phyloP scores from a whole-genome alignment of 2,797 vertebrate species.

The Clarias pachynema region DNA sequence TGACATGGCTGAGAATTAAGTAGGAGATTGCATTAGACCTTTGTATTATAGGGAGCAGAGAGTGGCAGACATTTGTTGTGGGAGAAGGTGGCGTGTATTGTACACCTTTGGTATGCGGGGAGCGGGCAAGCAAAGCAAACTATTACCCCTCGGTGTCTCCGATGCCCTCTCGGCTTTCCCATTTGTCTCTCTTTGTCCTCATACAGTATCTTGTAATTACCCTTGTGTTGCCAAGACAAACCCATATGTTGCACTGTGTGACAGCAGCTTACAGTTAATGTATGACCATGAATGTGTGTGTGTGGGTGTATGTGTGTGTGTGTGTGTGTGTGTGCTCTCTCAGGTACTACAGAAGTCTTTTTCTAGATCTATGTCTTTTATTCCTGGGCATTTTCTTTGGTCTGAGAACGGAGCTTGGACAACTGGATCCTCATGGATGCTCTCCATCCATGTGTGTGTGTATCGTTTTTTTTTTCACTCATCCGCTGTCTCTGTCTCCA shows the following conservation, averaged over 20 bases:
- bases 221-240: constrained; percentile 66
- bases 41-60: constrained; percentile 66
- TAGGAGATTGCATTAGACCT: constrained; percentile 75
- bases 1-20: constrained; percentile 80
- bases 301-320: constrained; percentile 21
- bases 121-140: constrained; percentile 39
- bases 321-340: constrained; percentile 7
- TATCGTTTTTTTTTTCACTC: constrained; percentile 21
- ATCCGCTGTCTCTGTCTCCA: constrained; percentile 46
- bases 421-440: background rate
- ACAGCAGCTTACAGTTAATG: constrained; percentile 56
- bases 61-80: constrained; percentile 71
- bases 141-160: constrained; percentile 61
- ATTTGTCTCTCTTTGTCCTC: constrained; percentile 64
- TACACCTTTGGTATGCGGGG: constrained; percentile 55
- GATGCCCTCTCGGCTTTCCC: constrained; percentile 54
- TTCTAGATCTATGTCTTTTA: background rate
- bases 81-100: constrained; percentile 62
- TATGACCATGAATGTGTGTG: constrained; percentile 29
- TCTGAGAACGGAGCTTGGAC: background rate
- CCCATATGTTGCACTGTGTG: constrained; percentile 52
- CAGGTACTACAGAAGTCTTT: constrained; percentile 11
- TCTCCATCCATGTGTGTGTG: background rate
- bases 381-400: background rate
- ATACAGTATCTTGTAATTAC: constrained; percentile 67